Evolutionary conservation across 2,113 vertebrate species (phyloP), one percentile per base, ranked within the genome.

Genomic region (Halichoeres trimaculatus): DNA sequence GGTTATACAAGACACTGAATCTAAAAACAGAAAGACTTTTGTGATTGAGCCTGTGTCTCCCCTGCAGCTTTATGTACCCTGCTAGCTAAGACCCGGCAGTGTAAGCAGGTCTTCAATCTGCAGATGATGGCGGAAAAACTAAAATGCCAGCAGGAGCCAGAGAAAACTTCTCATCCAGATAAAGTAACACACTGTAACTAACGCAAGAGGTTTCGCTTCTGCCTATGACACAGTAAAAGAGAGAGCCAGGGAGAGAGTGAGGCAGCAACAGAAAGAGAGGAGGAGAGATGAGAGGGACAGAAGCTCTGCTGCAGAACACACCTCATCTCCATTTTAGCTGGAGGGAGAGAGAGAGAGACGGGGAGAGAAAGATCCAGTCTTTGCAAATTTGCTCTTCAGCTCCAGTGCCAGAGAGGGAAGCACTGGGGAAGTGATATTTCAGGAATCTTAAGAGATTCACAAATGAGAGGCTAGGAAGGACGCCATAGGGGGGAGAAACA

Each of bases 231-330:
- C 57, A 47, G 57, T 30, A 50, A 72, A 70, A 38, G 67, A 38
- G 61, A 74, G 66, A 57, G 76, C 19, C 26, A 70, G 53, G 58
- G 60, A 34, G 19, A 41, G 54, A 70, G 73, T 52, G 73, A 75
- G 67, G 73, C 43, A 82, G 85, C 70, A 63, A 72, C 17, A 68
- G 64, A 74, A 66, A 75, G 54, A 82, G 80, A 63, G 76, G 48
- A 76, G 72, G 62, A 82, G 76, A 75, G 70, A 80, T 67, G 86
- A 80, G 78, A 85, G 76, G 63, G 78, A 82, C 61, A 76, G 80
- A 89, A 78, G 84, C 81, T 81, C 84, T 82, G 84, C 87, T 86
- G 89, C 90, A 88, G 89, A 90, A 85, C 85, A 85, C 74, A 90
- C 87, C 85, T 89, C 90, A 85, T 88, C 85, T 85, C 86, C 83